Evolutionary conservation across 1,140 invertebrate genomes (phyloP), one percentile per base, ranked within the genome.

Genomic region (Zaprionus kolodkinae): DNA sequence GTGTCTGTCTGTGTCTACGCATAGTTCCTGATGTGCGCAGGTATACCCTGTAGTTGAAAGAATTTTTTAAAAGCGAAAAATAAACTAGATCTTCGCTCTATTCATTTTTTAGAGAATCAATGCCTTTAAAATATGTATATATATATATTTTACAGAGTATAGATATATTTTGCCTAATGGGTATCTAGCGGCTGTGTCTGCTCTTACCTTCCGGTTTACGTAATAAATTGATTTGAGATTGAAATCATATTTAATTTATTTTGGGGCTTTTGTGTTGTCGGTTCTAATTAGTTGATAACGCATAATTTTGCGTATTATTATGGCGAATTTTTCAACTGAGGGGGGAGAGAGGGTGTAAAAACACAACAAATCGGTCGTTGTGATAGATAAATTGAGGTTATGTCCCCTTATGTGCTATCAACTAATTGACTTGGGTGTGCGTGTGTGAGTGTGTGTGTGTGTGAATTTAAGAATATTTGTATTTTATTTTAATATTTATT

Each of bases 151-250:
- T n/a, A n/a, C n/a, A n/a, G n/a, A n/a, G n/a, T n/a, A n/a, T n/a
- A n/a, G n/a, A 21, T 21, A 1, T 21, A 30, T 30, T 30, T 30
- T 30, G 3, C 3, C 27, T 30, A 30, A 30, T 30, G 38, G 45
- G 45, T 50, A 50, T 50, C 3, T 15, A 3, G 6, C n/a, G 9
- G 15, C 12, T 25, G 10, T 4, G 11, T 3, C 11, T 12, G 5
- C 21, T 11, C 17, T 6, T 0, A 3, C 30, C 6, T 17, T 38
- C 27, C 55, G 4, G 33, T 45, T 56, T 50, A 63, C 71, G 15
- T 59, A 67, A 70, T 86, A 62, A 76, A 79, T 82, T 87, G 57
- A 79, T 70, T 82, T 63, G 33, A 36, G 72, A 76, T 78, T 72
- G 67, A 81, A 74, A 56, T 57, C n/a, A 69, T 35, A 21, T 57